Evolutionary conservation across 2,797 vertebrate species (phyloP), one percentile per base, ranked within the genome.

Genomic region (Melanotaenia maccullochi): DNA sequence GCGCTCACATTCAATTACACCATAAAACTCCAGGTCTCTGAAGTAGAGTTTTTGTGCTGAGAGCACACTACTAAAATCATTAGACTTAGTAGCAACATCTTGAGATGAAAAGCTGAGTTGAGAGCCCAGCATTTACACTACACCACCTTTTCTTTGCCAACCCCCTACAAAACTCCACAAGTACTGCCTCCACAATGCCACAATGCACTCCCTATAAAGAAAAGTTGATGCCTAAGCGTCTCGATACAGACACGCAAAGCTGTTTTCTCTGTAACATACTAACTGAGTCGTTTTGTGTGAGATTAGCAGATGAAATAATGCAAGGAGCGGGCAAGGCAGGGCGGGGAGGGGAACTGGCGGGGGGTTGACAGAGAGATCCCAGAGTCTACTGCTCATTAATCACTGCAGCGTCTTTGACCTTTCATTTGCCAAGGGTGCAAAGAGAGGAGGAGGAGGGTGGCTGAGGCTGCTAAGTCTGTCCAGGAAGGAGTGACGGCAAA

Each of bases 371-470:
- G 92, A 94, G 91, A 93, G 92, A 94, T 94, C 93, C 92, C 90
- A 90, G 93, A 91, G 91, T 94, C 92, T 93, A 93, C 91, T 91
- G 93, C 93, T 94, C 95, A 95, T 95, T 95, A 96, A 95, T 95
- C 94, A 95, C 93, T 93, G 93, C 92, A 93, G 92, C 90, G 93
- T 95, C 93, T 94, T 93, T 95, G 94, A 95, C 95, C 95, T 96
- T 95, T 95, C 94, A 94, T 95, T 95, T 95, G 94, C 94, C 95
- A 96, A 96, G 95, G 95, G 94, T 93, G 82, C 92, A 88, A 90
- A 81, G 79, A 87, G 81, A 88, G 85, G 83, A 92, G 88, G 90
- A 87, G 89, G 86, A 82, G 84, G 89, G 81, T 65, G 83, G 89
- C 82, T 64, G 69, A 47, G 12, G 72, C 74, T 71, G 74, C 75